Evolutionary conservation across 2,113 vertebrate genomes (phyloP).

Genomic region (Chloropsis cyanopogon): DNA sequence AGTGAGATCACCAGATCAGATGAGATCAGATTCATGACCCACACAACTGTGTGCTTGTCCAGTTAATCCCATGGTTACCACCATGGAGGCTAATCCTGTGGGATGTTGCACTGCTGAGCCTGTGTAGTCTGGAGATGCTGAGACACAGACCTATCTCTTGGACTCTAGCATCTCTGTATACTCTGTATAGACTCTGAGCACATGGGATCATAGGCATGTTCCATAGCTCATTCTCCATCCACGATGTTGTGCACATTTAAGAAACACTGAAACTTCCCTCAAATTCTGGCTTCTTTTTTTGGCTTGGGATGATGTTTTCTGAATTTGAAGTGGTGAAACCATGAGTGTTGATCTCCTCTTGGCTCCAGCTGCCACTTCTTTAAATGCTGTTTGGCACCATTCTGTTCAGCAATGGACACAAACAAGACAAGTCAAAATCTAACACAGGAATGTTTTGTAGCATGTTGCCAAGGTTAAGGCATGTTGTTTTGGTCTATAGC

Average conservation of each 20-base stretch:
- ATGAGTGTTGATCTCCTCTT: not conserved
- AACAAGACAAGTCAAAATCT: not conserved
- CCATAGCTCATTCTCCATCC: not conserved
- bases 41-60: too few species aligned
- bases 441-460: not conserved
- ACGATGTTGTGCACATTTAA: not conserved
- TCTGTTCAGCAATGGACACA: not conserved
- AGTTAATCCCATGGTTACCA: not conserved
- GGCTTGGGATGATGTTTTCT: not conserved
- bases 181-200: not conserved
- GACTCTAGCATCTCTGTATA: not conserved
- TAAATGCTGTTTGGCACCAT: not conserved
- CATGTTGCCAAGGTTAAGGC: not conserved
- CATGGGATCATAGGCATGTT: not conserved
- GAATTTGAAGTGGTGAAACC: not conserved
- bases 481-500: conserved; percentile 31
- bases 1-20: too few species aligned
- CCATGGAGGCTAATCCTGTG: not conserved
- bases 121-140: not conserved
- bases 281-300: not conserved
- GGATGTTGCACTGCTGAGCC: not conserved
- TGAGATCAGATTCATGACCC: too few species aligned
- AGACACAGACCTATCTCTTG: not conserved
- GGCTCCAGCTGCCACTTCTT: not conserved
- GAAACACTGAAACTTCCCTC: not conserved